Evolutionary conservation across 2,797 vertebrate genomes (phyloP).

Genomic region (Acanthurus tractus): DNA sequence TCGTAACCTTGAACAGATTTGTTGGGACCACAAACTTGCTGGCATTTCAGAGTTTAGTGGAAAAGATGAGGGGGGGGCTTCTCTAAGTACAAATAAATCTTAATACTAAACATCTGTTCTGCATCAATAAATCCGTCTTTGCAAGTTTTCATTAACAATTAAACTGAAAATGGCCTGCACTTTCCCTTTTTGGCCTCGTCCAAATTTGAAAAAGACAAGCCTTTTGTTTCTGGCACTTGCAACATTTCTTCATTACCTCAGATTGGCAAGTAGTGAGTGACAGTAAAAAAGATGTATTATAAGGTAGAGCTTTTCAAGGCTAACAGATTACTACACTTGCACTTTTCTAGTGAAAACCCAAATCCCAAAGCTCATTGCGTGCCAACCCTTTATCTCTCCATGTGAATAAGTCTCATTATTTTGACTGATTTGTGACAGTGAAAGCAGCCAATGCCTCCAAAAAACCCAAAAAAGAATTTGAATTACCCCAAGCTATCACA

Average conservation of each 20-base stretch:
- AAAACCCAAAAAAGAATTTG: conserved; percentile 42
- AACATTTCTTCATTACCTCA: conserved; percentile 26
- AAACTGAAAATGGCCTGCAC: conserved; percentile 38
- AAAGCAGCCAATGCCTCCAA: conserved; percentile 31
- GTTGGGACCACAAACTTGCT: conserved; percentile 28
- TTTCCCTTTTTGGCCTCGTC: conserved; percentile 23
- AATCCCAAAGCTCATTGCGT: conserved; percentile 37
- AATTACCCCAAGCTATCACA: conserved; percentile 38
- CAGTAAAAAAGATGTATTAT: conserved; percentile 62
- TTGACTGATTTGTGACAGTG: conserved; percentile 57
- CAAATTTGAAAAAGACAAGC: conserved; percentile 38
- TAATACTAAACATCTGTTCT: conserved; percentile 58
- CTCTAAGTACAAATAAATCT: conserved; percentile 37
- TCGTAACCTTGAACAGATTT: conserved; percentile 26
- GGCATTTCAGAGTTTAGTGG: conserved; percentile 50
- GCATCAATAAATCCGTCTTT: conserved; percentile 53
- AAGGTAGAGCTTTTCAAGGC: conserved; percentile 16
- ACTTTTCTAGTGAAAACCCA: conserved; percentile 50
- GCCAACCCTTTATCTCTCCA: conserved; percentile 59
- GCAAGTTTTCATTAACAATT: conserved; percentile 43
- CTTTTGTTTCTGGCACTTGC: conserved; percentile 37
- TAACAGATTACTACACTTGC: conserved; percentile 47
- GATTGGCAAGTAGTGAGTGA: conserved; percentile 21
- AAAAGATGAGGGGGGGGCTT: conserved; percentile 23
- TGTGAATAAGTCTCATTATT: conserved; percentile 56